A percentile compares a stretch with the other conserved stretches of the same genome.
phyloP scores from a whole-genome alignment of 1,140 invertebrate species.

The Hyles euphorbiae region DNA sequence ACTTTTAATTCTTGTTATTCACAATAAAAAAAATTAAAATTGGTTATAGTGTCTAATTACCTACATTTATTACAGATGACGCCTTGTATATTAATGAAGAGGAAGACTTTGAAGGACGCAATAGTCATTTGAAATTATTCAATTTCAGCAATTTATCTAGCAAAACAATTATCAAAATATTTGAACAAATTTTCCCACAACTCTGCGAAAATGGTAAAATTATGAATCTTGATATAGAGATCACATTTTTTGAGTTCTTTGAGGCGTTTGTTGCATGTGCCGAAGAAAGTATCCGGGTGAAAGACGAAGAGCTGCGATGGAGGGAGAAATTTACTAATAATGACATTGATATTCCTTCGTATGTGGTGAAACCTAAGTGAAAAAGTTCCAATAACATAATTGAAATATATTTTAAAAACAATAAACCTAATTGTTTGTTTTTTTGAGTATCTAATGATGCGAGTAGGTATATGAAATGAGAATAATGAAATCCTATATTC shows the following conservation, averaged over 20 bases:
- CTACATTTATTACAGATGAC: conserved; percentile 30
- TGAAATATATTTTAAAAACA: too few relatives aligned
- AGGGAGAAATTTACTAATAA: conserved; percentile 14
- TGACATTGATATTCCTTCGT: background rate
- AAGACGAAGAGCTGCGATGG: conserved; percentile 28
- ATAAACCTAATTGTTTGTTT: too few relatives aligned
- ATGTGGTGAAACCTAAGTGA: background rate
- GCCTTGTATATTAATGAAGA: conserved; percentile 1
- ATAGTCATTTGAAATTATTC: conserved; percentile 38
- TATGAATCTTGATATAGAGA: conserved; percentile 64
- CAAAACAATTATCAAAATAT: conserved; percentile 49
- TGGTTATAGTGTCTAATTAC: too few relatives aligned
- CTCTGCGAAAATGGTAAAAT: conserved; percentile 39
- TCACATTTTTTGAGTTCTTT: conserved; percentile 78
- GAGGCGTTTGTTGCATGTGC: conserved; percentile 60
- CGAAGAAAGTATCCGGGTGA: conserved; percentile 46
- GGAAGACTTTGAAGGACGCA: conserved; percentile 3
- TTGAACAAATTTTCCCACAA: conserved; percentile 50
- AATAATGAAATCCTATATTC: too few relatives aligned
- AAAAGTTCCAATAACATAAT: background rate
- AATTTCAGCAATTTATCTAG: conserved; percentile 54
- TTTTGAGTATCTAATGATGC: too few relatives aligned
- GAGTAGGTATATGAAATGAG: too few relatives aligned
- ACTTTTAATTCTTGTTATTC: background rate
- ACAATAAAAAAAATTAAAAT: background rate